Base-by-base conservation (phyloP, 2,113 vertebrate genomes). In the Muntiacus reevesi region DNA sequence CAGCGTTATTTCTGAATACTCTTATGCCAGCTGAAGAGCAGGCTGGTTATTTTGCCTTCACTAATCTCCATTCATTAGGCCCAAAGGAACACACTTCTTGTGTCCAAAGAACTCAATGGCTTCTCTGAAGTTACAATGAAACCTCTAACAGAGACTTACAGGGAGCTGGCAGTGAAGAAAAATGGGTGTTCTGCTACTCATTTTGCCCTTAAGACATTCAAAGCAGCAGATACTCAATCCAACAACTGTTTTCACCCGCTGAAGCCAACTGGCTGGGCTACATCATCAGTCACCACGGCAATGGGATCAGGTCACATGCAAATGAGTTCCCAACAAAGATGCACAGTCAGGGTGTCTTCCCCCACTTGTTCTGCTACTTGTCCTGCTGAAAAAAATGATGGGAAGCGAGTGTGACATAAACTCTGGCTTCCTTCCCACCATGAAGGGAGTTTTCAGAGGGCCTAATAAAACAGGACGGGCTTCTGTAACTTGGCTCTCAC, bases 81-180 rank as follows among this genome's bases (percentile, higher is more conserved):
- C 90, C 55, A 83, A 89, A 59, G 43, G 74, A 96, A 87, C 28
- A 94, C 2, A n/a, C 33, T 71, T 50, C 27, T 50, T 79, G 85
- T 33, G 33, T 45, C 76, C 55, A 93, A 89, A 91, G 90, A 82
- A 43, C 19, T 91, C 91, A 87, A 11, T 5, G 36, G 60, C n/a
- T 95, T 95, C 87, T 23, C 33, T 83, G 30, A 93, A 83, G 76
- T 82, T 91, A 71, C 12, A 95, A 88, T 64, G 45, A 96, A 90
- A 85, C 47, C 47, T 90, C 62, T 82, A 55, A 87, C 12, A 54
- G 64, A 89, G 45, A 84, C n/a, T 50, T 52, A 74, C 62, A 30
- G 82, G 43, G 76, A 89, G 88, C 40, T 79, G 78, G 87, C 55
- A 90, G 60, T 36, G n/a, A 45, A 76, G 52, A 96, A 78, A 95